Conservation (phyloP, 2,888 invertebrate genomes). For the Erynnis tages region DNA sequence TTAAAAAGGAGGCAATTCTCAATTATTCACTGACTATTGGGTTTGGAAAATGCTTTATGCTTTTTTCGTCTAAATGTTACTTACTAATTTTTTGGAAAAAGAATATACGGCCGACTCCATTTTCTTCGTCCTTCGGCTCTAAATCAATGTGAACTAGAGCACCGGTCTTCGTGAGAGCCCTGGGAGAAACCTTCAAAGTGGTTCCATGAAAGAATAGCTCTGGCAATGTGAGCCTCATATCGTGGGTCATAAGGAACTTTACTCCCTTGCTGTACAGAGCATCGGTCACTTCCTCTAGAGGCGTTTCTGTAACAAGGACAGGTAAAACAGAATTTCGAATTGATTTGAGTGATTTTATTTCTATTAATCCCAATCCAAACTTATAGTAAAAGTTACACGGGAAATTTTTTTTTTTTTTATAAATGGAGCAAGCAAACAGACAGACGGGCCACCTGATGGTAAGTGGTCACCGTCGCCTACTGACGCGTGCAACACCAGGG, state of each 20-base stretch:
- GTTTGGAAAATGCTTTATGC: no score
- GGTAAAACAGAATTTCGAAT: no score
- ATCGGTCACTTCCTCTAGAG: constrained; percentile 88
- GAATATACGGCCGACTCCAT: constrained; percentile 83
- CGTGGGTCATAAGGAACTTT: constrained; percentile 89
- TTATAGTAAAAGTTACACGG: no score
- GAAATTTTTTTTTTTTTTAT: not conserved
- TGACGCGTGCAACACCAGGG: no score
- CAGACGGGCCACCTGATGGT: no score
- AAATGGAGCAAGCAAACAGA: no score
- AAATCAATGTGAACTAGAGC: constrained; percentile 88
- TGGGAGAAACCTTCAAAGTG: constrained; percentile 87
- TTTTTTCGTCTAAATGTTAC: no score
- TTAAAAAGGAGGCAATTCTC: no score
- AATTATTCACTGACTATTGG: no score
- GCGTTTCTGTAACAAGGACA: constrained; percentile 78
- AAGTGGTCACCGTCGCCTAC: no score
- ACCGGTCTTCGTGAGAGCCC: constrained; percentile 86
- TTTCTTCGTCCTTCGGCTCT: constrained; percentile 74
- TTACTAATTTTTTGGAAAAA: constrained; percentile 87
- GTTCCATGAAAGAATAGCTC: constrained; percentile 88
- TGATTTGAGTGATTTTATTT: no score
- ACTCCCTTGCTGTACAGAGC: constrained; percentile 86
- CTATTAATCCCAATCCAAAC: no score
- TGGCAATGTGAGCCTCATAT: constrained; percentile 87